Base-by-base conservation (phyloP, 2,888 invertebrate species). In the Ditylenchus weischeri region DNA sequence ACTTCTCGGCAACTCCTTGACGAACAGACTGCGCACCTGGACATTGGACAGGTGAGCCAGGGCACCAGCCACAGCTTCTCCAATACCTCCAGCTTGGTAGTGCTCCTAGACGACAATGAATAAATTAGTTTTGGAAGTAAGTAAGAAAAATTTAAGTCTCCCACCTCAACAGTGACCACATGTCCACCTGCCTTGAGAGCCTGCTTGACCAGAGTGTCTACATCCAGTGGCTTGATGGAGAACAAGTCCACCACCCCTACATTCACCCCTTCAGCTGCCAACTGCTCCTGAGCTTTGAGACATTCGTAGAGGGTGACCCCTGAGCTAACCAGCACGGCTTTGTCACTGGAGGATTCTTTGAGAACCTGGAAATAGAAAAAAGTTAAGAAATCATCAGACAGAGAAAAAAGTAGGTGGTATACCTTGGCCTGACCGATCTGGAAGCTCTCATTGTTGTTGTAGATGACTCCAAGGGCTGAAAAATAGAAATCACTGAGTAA, bases 271-370 rank as follows among this genome's bases (percentile, higher is more conserved):
- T 72, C 72, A n/a, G 74, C 70, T 19, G 35, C 62, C 15, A 77
- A 69, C n/a, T 65, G 49, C 10, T 75, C 69, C 0, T 92, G 90
- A 35, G 96, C 96, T 68, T 88, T 87, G 58, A 95, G 76, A 0
- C 92, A 91, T 85, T 96, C 95, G 83, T 91, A 89, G 66, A 98
- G 86, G 0, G 98, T 99, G 23, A 99, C 88, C 59, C 95, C 95
- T 54, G 92, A 91, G 18, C 93, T 94, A 79, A 99, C 89, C 23
- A 98, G 85, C 58, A 96, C 87, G 64, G 90, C 90, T 83, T 89
- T 87, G 87, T 96, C 96, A 38, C 88, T 87, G 8, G 85, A 82
- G 0, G 89, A 89, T 83, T 90, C 87, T 64, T 89, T 89, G 4
- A 96, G 87, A 6, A 96, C 85, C 69, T 69, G 19, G 19, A 85